Base-by-base conservation (phyloP, 2,113 vertebrate species). In the Oplegnathus fasciatus region DNA sequence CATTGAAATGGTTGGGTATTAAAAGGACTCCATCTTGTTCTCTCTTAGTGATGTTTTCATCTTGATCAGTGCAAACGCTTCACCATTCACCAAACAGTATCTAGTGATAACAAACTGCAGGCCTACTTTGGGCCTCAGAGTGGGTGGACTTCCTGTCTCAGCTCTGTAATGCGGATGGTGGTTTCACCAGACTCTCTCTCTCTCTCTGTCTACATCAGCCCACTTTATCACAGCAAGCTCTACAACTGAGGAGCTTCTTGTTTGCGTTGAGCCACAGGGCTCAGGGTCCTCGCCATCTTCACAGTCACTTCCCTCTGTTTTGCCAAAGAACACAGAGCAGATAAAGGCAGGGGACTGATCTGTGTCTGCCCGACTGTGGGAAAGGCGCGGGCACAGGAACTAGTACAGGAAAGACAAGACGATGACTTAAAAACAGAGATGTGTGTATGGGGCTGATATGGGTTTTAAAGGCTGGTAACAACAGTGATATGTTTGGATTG, bases 261-360 rank as follows among this genome's bases (percentile, higher is more conserved):
- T 94, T 92, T 93, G 85, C 50, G 64, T 85, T 28, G 40, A 77
- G 68, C 85, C 32, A 11, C 85, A 32, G 86, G 93, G 93, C 94
- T 94, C 93, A 6, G 64, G 81, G 88, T 76, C 82, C 86, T 83
- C 74, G 89, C 88, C 93, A 95, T 94, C 96, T 95, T 93, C 81
- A 90, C 91, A 90, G 96, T 97, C 97, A 96, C 95, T 98, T 98
- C 97, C 97, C 96, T 87, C 89, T 91, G 88, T 88, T 93, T 94
- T 96, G 97, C 97, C 97, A 98, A 97, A 96, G 95, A 95, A 96
- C 96, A 97, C 97, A 97, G 82, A 96, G 87, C 91, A 87, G 96
- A 96, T 95, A 96, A 96, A 94, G 69, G 91, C 89, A 88, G 72
- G 88, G 81, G 83, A 92, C 82, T 84, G 90, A 90, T 94, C 81